Conservation (phyloP, 1,140 invertebrate genomes). For the Ctenoplectra terminalis region DNA sequence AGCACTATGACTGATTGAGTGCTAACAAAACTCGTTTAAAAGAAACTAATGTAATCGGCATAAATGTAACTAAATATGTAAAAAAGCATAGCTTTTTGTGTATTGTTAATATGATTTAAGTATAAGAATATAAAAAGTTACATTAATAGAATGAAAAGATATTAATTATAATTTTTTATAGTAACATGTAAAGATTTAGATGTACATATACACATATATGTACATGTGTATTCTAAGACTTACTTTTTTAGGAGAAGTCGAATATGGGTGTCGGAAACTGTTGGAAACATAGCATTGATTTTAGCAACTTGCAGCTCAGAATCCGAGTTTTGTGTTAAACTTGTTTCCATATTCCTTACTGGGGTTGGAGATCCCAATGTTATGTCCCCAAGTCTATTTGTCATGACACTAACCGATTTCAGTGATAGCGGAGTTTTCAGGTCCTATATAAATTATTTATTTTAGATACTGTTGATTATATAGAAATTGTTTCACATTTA, state of each 20-base stretch:
- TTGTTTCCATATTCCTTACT: constrained; percentile 87
- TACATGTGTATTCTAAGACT: constrained; percentile 75
- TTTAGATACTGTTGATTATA: background rate
- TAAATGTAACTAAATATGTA: constrained; percentile 41
- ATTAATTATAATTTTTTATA: constrained; percentile 16
- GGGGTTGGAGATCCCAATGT: constrained; percentile 79
- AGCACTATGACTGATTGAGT: constrained; percentile 64
- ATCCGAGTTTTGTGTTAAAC: constrained; percentile 85
- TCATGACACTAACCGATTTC: constrained; percentile 80
- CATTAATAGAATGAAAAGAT: constrained; percentile 10
- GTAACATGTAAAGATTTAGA: background rate
- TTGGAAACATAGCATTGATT: constrained; percentile 95
- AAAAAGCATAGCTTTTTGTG: constrained; percentile 1
- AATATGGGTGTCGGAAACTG: constrained; percentile 94
- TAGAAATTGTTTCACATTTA: too few species aligned
- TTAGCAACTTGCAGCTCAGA: constrained; percentile 90
- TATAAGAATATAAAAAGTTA: constrained; percentile 14
- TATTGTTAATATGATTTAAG: constrained; percentile 4
- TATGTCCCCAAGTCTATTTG: constrained; percentile 80
- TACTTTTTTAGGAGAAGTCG: constrained; percentile 94
- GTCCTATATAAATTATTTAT: constrained; percentile 75
- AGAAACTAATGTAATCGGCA: constrained; percentile 42
- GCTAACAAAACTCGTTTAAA: constrained; percentile 39
- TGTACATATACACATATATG: background rate
- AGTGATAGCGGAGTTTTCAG: constrained; percentile 82